Evolutionary conservation across 1,140 invertebrate species (phyloP), one percentile per base, ranked within the genome.

Genomic region (Varroa destructor): DNA sequence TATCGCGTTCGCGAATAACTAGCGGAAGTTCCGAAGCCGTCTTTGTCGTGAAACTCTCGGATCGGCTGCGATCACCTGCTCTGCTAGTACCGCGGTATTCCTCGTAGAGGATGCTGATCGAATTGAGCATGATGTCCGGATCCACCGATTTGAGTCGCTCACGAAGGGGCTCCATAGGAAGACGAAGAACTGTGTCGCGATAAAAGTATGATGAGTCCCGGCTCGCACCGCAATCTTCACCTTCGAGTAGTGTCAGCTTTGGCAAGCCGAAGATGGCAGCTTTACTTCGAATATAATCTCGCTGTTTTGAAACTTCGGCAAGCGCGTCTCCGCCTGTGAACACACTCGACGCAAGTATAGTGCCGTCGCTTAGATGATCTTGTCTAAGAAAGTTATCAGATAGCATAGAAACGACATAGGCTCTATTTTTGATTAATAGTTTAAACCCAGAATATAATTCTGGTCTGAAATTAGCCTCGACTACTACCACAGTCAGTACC

Each of bases 271-370:
- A 78, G 54, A 85, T 79, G 12, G 84, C 80, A 10, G 83, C 83
- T 72, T 80, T 80, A 4, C 79, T 80, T 74, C 90, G 86, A 42
- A 95, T 89, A 4, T 96, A 81, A 4, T 91, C 92, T 80, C 93
- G 90, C 78, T 89, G 90, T 76, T 91, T 92, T 10, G 61, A 67
- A 1, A 98, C 81, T 79, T 94, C 91, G 12, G 86, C 81, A 73
- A 90, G 87, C 56, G 95, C 88, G 82, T 97, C 93, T 0, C 93
- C 93, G 46, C 94, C 94, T 40, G 93, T 89, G 25, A 61, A 97
- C 80, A 51, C 25, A 25, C 25, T 25, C 25, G 25, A 25, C 25
- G 25, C 25, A 25, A 25, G 25, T 25, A 25, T 80, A 72, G 83
- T 84, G 74, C 87, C 83, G 51, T 84, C 82, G 42, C 78, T 76